Evolutionary conservation across 2,113 vertebrate genomes (phyloP), one percentile per base, ranked within the genome.

Genomic region (Centropus unirufus): DNA sequence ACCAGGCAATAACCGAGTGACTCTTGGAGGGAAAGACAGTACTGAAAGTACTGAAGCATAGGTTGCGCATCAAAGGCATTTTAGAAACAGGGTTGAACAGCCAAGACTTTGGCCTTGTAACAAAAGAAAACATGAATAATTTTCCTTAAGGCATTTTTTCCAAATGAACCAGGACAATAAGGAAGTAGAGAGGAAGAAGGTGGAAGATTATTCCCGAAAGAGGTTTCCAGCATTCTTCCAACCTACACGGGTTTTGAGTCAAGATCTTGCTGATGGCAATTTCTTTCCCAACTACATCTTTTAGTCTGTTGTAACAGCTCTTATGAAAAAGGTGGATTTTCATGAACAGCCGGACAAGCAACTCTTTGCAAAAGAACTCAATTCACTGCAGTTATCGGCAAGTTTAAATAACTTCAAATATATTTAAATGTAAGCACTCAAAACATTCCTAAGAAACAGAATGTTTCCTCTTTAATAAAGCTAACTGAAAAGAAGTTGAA

Each of bases 21-120:
- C 10, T 49, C 63, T 58, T 14, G n/a, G 24, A 81, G 27, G 21
- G 17, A 69, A 70, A 61, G 40, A 62, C 0, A 61, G 12, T 20
- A 55, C 34, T 54, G 36, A 14, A 82, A 59, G 13, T 17, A 59
- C 39, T 52, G 32, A 11, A 83, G 55, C 10, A 82, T 76, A 30
- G 14, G 30, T 1, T 9, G 1, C 9, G 16, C 13, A 54, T 11
- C 12, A 17, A 29, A 8, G 17, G 6, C 0, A 2, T 20, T 77
- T 52, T 5, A 68, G 66, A 90, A 68, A 42, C 8, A 22, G 18
- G 23, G 46, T 14, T 42, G 19, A 78, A 47, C 7, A 78, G 36
- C 47, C 34, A 72, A 77, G 29, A 49, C 20, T 68, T 73, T 46
- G 42, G 17, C 40, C 36, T 64, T 1, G 0, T 22, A 84, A 44